Conservation (phyloP, 1,140 invertebrate species). For the Aphelinus atriplicis region DNA sequence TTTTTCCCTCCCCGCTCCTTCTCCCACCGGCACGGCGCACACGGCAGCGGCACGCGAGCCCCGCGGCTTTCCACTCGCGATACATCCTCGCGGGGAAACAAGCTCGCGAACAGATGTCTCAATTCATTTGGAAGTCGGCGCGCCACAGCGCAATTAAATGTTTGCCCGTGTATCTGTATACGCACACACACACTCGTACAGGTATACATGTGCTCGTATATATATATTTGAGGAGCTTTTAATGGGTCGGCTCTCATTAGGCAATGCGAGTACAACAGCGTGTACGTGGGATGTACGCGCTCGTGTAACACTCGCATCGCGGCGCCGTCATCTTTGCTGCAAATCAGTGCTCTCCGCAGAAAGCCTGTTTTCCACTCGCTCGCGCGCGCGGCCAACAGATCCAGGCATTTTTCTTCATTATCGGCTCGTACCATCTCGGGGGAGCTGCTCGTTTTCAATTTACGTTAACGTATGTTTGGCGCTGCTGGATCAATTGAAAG, state of each 20-base stretch:
- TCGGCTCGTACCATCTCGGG: too few species aligned
- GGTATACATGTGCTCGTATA: not conserved
- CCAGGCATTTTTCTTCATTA: too few species aligned
- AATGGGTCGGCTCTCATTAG: slow-evolving; percentile 17
- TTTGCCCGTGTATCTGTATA: too few species aligned
- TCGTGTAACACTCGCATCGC: not conserved
- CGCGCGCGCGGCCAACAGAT: too few species aligned
- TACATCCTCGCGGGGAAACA: not conserved
- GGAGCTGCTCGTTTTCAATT: not conserved
- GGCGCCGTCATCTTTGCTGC: not conserved
- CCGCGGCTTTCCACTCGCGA: slow-evolving; percentile 1
- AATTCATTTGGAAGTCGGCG: slow-evolving; percentile 2
- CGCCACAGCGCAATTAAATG: not conserved
- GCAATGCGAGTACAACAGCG: not conserved
- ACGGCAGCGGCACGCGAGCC: not conserved
- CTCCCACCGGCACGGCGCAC: not conserved
- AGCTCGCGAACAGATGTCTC: slow-evolving; percentile 19
- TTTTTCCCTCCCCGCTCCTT: not conserved
- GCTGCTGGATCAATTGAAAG: too few species aligned
- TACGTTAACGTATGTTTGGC: not conserved
- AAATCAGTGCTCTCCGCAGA: not conserved
- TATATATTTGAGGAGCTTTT: not conserved
- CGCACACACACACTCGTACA: too few species aligned
- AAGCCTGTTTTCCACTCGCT: not conserved
- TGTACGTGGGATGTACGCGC: not conserved